Percentiles rank a stretch among this genome's conserved stretches.
These are phyloP conservation scores for Hemiscyllium ocellatum DNA, from an alignment of 2,113 vertebrate genomes.

Conservation along the genomic window DNA sequence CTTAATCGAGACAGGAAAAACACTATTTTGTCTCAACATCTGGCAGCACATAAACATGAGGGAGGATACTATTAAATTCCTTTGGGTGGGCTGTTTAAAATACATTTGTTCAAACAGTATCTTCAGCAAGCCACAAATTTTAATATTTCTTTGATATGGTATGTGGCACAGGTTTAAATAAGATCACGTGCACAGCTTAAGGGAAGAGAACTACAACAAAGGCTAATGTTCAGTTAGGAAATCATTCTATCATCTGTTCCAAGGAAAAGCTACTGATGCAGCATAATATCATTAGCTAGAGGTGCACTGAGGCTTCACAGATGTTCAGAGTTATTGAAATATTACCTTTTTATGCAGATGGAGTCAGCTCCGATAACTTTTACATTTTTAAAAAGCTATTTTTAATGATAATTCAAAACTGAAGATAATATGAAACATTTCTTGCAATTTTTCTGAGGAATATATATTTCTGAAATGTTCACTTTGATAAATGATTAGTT, in stretches of 20 bases:
- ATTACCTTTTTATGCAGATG: not conserved
- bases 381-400: not conserved
- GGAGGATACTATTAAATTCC: not conserved
- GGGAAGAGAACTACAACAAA: not conserved
- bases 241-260: not conserved
- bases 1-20: not conserved
- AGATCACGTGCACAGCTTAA: not conserved
- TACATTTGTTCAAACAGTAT: not conserved
- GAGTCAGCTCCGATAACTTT: not conserved
- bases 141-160: constrained; percentile 5
- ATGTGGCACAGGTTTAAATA: constrained; percentile 7
- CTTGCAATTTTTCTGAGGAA: not conserved
- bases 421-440: constrained; percentile 5
- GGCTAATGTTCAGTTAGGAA: not conserved
- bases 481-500: not conserved
- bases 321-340: not conserved
- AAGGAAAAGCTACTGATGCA: not conserved
- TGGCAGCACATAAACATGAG: not conserved
- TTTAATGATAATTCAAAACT: not conserved
- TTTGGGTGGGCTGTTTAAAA: not conserved
- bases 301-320: not conserved
- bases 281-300: not conserved
- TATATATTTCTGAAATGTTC: not conserved
- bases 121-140: not conserved
- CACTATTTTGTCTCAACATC: not conserved